Percentiles rank a stretch among this genome's conserved stretches.
Evolutionary conservation across 53 echinoderm and acorn worm species (phyloP).

Genomic region (Holothuria scabra): DNA sequence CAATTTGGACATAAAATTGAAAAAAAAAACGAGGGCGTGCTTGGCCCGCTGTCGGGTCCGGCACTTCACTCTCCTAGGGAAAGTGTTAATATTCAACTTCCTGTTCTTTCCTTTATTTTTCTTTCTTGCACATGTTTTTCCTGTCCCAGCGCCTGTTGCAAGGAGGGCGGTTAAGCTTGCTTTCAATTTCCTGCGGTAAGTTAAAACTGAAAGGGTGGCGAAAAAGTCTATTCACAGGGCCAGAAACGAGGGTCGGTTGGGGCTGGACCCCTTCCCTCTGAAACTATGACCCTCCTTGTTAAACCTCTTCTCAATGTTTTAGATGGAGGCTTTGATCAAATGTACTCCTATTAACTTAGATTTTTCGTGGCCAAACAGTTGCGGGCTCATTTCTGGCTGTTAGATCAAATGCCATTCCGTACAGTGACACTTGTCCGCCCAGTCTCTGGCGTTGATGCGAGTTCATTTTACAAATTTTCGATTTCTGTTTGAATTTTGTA

Average conservation of each 20-base stretch:
- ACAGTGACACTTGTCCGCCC: background rate
- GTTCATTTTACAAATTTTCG: too few species aligned
- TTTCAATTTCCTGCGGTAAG: background rate
- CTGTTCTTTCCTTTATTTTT: slow-evolving; percentile 5
- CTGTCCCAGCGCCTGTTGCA: background rate
- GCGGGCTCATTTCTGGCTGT: background rate
- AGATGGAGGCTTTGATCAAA: background rate
- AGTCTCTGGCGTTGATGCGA: too few species aligned
- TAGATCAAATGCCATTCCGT: background rate
- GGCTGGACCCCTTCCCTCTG: background rate
- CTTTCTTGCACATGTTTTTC: too few species aligned
- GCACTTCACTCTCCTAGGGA: too few species aligned
- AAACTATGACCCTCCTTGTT: background rate
- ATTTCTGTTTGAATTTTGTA: too few species aligned
- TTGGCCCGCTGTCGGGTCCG: too few species aligned
- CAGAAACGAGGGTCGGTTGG: background rate
- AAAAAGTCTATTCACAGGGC: background rate
- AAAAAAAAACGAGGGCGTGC: too few species aligned
- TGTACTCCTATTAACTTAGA: background rate
- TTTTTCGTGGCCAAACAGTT: background rate
- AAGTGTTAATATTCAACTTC: too few species aligned
- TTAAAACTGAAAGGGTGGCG: background rate
- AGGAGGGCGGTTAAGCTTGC: background rate
- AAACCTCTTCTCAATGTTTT: background rate
- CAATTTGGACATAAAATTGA: too few species aligned